A percentile compares a stretch with the other conserved stretches of the same genome.
phyloP scores from a whole-genome alignment of 2,113 vertebrate species.

The Megaptera novaeangliae region DNA sequence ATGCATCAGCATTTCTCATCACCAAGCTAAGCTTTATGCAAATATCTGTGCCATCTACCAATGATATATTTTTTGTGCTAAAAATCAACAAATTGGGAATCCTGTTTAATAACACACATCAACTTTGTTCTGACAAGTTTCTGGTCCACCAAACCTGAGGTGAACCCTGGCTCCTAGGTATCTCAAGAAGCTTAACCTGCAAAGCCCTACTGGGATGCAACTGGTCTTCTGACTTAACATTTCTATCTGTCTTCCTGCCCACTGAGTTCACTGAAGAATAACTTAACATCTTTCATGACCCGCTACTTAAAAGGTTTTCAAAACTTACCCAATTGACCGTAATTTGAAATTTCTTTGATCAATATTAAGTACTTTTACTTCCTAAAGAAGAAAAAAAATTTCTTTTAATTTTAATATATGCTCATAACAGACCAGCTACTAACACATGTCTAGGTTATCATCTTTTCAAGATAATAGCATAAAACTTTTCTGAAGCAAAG shows the following conservation, averaged over 20 bases:
- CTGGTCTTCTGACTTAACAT: neutral
- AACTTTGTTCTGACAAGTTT: neutral
- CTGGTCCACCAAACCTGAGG: neutral
- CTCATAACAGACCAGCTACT: neutral
- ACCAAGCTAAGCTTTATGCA: neutral
- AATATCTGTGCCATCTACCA: neutral
- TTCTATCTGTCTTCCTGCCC: neutral
- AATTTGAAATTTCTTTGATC: slow-evolving; percentile 90
- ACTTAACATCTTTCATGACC: neutral
- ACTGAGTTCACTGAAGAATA: neutral
- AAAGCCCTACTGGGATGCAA: neutral
- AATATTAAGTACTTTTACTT: slow-evolving; percentile 93
- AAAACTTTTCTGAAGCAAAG: slow-evolving; percentile 2
- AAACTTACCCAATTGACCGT: slow-evolving; percentile 93
- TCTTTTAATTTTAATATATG: neutral
- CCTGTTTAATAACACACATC: neutral
- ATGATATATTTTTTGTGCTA: neutral
- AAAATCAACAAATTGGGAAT: neutral
- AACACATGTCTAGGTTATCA: neutral
- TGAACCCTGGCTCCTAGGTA: neutral
- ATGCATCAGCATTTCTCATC: neutral
- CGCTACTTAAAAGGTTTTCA: neutral
- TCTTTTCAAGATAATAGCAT: neutral
- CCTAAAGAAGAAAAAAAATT: slow-evolving; percentile 80
- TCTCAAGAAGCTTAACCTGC: neutral